Evolutionary conservation across 1,140 invertebrate species (phyloP).

Genomic region (Plodia interpunctella): DNA sequence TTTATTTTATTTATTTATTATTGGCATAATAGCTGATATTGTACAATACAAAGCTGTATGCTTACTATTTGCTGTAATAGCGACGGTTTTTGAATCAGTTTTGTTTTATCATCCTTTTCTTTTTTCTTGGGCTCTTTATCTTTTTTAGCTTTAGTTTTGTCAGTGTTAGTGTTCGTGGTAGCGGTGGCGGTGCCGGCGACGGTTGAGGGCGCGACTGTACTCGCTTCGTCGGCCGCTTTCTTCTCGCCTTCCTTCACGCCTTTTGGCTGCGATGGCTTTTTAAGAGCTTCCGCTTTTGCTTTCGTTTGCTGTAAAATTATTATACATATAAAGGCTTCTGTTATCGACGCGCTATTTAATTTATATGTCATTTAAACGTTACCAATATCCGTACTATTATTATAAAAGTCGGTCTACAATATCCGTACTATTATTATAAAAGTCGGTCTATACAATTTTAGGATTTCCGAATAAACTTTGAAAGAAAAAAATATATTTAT

Average conservation of each 20-base stretch:
- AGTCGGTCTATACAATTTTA: too few species aligned
- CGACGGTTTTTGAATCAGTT: conserved; percentile 31
- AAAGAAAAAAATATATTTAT: too few species aligned
- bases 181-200: conserved; percentile 16
- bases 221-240: conserved; percentile 39
- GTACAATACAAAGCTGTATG: conserved; percentile 8
- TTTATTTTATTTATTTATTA: too few species aligned
- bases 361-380: too few species aligned
- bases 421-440: too few species aligned
- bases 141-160: conserved; percentile 12
- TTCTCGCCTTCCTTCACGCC: conserved; percentile 44
- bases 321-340: too few species aligned
- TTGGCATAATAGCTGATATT: too few species aligned
- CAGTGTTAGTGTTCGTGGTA: conserved; percentile 9
- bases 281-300: conserved; percentile 68
- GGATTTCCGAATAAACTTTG: too few species aligned
- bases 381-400: too few species aligned
- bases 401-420: too few species aligned
- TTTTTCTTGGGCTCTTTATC: conserved; percentile 24
- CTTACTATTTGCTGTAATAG: conserved; percentile 34
- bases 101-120: conserved; percentile 38
- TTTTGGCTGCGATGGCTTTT: conserved; percentile 58
- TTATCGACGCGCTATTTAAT: too few species aligned
- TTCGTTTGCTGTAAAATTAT: conserved; percentile 47
- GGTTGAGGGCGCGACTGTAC: conserved; percentile 2